Evolutionary conservation across 2,888 invertebrate genomes (phyloP).

Genomic region (Chrysotoxum bicinctum): DNA sequence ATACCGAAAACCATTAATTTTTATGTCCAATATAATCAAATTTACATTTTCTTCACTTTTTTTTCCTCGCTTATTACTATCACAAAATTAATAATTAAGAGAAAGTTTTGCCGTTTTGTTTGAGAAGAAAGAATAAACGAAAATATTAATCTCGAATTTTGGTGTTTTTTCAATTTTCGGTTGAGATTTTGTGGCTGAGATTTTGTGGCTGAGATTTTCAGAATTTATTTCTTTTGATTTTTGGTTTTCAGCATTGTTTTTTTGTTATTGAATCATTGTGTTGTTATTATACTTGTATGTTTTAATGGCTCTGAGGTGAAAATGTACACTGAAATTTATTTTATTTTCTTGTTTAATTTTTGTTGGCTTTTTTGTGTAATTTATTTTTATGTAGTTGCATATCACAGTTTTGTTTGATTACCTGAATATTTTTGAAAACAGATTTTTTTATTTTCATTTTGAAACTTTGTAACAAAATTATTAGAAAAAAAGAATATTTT

Average conservation of each 20-base stretch:
- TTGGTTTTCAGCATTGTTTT: slow-evolving; percentile 22
- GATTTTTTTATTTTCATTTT: slow-evolving; percentile 41
- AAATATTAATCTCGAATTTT: slow-evolving; percentile 27
- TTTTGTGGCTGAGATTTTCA: slow-evolving; percentile 28
- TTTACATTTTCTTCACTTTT: slow-evolving; percentile 53
- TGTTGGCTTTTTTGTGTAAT: slow-evolving; percentile 32
- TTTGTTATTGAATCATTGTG: slow-evolving; percentile 12
- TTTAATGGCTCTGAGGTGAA: slow-evolving; percentile 42
- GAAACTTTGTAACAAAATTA: slow-evolving; percentile 30
- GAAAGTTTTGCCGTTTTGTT: slow-evolving; percentile 1
- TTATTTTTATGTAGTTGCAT: slow-evolving; percentile 63
- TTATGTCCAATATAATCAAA: slow-evolving; percentile 51
- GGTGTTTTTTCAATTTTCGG: neutral
- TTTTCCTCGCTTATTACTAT: slow-evolving; percentile 63
- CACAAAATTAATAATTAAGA: slow-evolving; percentile 51
- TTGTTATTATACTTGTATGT: slow-evolving; percentile 9
- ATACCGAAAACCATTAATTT: slow-evolving; percentile 68
- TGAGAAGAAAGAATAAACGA: slow-evolving; percentile 9
- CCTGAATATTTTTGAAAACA: slow-evolving; percentile 69
- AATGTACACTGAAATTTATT: slow-evolving; percentile 40
- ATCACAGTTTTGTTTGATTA: slow-evolving; percentile 73
- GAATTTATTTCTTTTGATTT: slow-evolving; percentile 13
- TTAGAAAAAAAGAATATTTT: neutral
- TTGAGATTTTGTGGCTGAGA: slow-evolving; percentile 36
- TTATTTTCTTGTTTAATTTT: slow-evolving; percentile 17